Percentiles rank a stretch among this genome's conserved stretches.
These are phyloP conservation scores for Lysandra coridon DNA, from an alignment of 2,888 invertebrate species.

Conservation along the genomic window DNA sequence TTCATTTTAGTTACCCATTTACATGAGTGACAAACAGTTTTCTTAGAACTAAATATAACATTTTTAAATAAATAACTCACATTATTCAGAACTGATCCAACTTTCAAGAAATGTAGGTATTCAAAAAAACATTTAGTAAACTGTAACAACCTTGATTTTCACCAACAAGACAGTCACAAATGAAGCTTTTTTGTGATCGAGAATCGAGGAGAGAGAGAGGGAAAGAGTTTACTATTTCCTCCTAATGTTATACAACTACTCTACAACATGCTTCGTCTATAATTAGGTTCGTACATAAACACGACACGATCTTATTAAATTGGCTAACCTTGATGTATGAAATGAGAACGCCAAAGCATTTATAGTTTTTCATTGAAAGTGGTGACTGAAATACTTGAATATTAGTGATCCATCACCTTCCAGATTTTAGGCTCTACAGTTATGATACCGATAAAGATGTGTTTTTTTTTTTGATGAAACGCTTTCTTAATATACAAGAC, in stretches of 20 bases:
- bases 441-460: too few relatives aligned
- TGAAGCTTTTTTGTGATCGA: background rate
- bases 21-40: too few relatives aligned
- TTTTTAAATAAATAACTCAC: too few relatives aligned
- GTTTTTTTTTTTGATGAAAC: too few relatives aligned
- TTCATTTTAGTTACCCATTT: too few relatives aligned
- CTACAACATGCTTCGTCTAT: constrained; percentile 18
- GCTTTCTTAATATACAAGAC: too few relatives aligned
- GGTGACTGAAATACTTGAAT: background rate
- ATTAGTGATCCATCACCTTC: background rate
- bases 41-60: too few relatives aligned
- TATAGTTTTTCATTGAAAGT: constrained; percentile 11
- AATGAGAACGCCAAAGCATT: constrained; percentile 24
- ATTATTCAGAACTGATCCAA: background rate
- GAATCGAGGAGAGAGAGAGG: background rate
- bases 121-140: background rate
- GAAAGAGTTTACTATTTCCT: background rate
- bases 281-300: constrained; percentile 13
- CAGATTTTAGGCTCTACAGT: background rate
- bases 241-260: background rate
- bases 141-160: background rate
- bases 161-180: background rate
- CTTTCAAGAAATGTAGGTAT: background rate
- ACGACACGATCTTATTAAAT: constrained; percentile 18
- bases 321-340: constrained; percentile 26